Conservation (phyloP, 2,113 vertebrate genomes). For the Felis catus region F.catus_Fca126_mat1.0 CM031425.1:41812501-41813000, state of each 20-base stretch:
- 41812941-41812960: neutral
- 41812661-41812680: neutral
- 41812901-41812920: neutral
- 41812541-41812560: neutral
- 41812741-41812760: conserved; percentile 93
- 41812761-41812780: conserved; percentile 98
- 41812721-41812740: neutral
- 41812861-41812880: neutral
- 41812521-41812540: conserved; percentile 5
- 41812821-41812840: conserved; percentile 99
- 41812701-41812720: neutral
- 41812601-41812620: neutral
- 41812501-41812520: conserved; percentile 17
- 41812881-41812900: neutral
- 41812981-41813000: neutral
- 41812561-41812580: neutral
- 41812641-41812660: neutral
- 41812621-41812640: neutral
- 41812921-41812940: neutral
- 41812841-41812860: conserved; percentile 92
- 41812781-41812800: conserved; percentile 97
- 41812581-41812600: neutral
- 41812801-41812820: conserved; percentile 99
- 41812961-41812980: neutral
- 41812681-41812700: neutral